Evolutionary conservation across 1,140 invertebrate genomes (phyloP).

Genomic region (Heliconius himera): DNA sequence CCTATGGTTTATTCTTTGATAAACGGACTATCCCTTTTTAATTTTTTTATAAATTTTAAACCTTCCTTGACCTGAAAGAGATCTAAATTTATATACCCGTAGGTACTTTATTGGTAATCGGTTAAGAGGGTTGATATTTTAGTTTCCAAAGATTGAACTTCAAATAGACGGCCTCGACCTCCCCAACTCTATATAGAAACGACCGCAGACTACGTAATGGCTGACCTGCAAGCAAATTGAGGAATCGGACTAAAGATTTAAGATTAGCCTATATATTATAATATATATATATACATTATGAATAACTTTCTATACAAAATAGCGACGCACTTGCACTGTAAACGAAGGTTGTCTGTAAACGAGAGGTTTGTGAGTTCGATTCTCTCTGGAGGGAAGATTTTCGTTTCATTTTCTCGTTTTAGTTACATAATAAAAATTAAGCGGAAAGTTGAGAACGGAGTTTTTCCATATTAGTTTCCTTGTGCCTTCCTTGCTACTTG

Average conservation of each 20-base stretch:
- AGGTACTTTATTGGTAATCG: not conserved
- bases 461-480: too few relatives aligned
- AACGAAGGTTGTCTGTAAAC: too few relatives aligned
- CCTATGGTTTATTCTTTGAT: too few relatives aligned
- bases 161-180: slow-evolving; percentile 18
- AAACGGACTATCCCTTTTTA: too few relatives aligned
- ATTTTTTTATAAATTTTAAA: too few relatives aligned
- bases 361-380: too few relatives aligned
- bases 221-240: slow-evolving; percentile 5
- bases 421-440: too few relatives aligned
- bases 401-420: too few relatives aligned
- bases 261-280: not conserved
- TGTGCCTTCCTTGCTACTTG: too few relatives aligned
- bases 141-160: not conserved
- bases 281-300: not conserved
- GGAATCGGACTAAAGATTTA: slow-evolving; percentile 1
- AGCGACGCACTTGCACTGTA: too few relatives aligned
- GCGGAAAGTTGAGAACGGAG: too few relatives aligned
- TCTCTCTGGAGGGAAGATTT: too few relatives aligned
- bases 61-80: not conserved
- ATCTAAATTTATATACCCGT: not conserved
- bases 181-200: not conserved
- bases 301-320: not conserved
- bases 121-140: not conserved
- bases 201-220: slow-evolving; percentile 11